Base-by-base conservation (phyloP, 2,888 invertebrate species). In the Protodeltote pygarga region DNA sequence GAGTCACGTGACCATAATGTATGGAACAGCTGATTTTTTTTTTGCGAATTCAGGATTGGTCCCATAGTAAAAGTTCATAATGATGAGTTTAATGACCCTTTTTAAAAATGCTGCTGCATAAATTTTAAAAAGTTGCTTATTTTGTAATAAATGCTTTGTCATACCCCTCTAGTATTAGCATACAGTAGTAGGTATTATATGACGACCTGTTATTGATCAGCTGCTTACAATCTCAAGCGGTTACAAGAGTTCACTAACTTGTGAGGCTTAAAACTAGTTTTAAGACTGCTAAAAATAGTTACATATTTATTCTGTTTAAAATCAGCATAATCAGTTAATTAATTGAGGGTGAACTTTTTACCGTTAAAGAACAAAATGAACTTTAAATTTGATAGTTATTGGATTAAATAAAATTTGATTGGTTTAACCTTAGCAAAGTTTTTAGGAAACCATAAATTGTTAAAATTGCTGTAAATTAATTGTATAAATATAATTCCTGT, bases 251-350 rank as follows among this genome's bases (percentile, higher is more conserved):
- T 62, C 55, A 58, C 25, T 34, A 34, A 41, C 58, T 29, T 19
- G 15, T 23, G 14, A 10, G n/a, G 37, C 27, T 17, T 23, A 4
- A 63, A 48, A 57, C 64, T 15, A 38, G 58, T 58, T 58, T 63
- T 24, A 29, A 16, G 8, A 13, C 9, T 20, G 9, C 33, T 57
- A 29, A 57, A 29, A 20, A 29, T 28, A 25, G 24, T 15, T 39
- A 20, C 5, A 25, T 29, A 29, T 40, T 33, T 17, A 44, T 40
- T 21, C 28, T 27, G 32, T 47, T 23, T 14, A 20, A 33, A 17
- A 41, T 23, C 6, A 23, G 2, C 15, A 24, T 10, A 3, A 21
- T 37, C 20, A 9, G n/a, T 39, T 20, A 24, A 16, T 13, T n/a
- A 29, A 24, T 28, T 20, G 3, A 9, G 20, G 10, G 15, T 6